phyloP scores from a whole-genome alignment of 2,113 vertebrate species.

The Rhinoptilus africanus region DNA sequence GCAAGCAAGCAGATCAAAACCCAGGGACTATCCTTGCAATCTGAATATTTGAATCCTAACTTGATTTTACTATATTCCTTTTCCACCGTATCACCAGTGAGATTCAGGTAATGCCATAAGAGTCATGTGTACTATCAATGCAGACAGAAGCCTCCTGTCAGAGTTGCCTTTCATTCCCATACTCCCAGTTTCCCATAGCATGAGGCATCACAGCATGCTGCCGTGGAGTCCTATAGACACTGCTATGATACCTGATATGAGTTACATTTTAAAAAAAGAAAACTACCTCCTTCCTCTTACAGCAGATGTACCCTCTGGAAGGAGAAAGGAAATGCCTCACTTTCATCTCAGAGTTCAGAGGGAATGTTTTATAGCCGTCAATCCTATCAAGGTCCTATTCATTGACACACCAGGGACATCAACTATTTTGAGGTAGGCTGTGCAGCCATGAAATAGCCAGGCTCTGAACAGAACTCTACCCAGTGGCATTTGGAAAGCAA shows the following conservation, averaged over 20 bases:
- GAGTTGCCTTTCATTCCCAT: neutral
- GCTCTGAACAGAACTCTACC: neutral
- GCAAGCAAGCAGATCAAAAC: neutral
- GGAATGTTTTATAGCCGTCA: slow-evolving; percentile 42
- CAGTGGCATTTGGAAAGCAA: neutral
- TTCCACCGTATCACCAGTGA: neutral
- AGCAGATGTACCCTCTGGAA: neutral
- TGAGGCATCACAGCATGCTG: neutral
- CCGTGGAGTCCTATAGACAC: neutral
- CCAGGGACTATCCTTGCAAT: neutral
- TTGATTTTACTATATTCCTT: neutral
- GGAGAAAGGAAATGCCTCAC: neutral
- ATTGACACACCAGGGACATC: neutral
- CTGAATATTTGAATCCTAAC: neutral
- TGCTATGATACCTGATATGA: neutral
- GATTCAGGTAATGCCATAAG: neutral
- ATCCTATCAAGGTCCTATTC: neutral
- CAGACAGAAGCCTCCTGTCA: neutral
- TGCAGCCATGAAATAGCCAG: neutral
- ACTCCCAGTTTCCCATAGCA: neutral
- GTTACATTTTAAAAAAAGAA: neutral
- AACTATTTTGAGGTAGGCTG: neutral
- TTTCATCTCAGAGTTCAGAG: slow-evolving; percentile 59
- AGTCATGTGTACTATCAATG: rapidly evolving
- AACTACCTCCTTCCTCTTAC: neutral